Conservation (phyloP, 2,113 vertebrate genomes). For the Monopterus albus region DNA sequence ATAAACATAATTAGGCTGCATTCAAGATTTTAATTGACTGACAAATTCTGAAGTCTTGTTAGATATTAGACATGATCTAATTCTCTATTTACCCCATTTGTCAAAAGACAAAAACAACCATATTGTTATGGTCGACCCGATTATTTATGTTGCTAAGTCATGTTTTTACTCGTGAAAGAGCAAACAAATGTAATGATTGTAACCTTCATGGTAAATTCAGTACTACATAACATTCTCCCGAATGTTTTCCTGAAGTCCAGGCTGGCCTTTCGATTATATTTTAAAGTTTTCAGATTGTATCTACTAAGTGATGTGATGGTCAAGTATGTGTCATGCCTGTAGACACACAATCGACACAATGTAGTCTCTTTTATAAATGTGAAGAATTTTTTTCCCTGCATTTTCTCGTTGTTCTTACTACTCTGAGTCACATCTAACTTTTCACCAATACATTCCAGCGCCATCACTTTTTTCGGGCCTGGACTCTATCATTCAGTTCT, state of each 20-base stretch:
- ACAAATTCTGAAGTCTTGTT: constrained; percentile 20
- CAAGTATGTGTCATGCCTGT: too few species aligned
- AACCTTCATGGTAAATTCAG: background rate
- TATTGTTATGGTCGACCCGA: background rate
- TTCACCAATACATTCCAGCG: constrained; percentile 49
- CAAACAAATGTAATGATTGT: constrained; percentile 3
- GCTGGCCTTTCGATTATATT: constrained; percentile 1
- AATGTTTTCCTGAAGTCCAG: background rate
- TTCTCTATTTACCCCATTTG: constrained; percentile 6
- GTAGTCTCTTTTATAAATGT: constrained; percentile 49
- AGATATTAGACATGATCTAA: background rate
- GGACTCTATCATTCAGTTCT: constrained; percentile 53
- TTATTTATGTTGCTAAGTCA: background rate
- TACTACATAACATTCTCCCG: background rate
- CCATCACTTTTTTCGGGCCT: constrained; percentile 53
- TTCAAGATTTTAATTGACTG: constrained; percentile 22
- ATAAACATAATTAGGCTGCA: constrained; percentile 3
- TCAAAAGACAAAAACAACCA: constrained; percentile 11
- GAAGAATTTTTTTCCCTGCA: constrained; percentile 50
- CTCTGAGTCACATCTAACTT: constrained; percentile 64
- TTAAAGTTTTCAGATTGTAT: background rate
- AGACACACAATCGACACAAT: too few species aligned
- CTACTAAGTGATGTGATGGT: too few species aligned
- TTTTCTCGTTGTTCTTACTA: constrained; percentile 44
- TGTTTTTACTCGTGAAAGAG: background rate